Evolutionary conservation across 2,888 invertebrate genomes (phyloP).

Genomic region (Terebella lapidaria): DNA sequence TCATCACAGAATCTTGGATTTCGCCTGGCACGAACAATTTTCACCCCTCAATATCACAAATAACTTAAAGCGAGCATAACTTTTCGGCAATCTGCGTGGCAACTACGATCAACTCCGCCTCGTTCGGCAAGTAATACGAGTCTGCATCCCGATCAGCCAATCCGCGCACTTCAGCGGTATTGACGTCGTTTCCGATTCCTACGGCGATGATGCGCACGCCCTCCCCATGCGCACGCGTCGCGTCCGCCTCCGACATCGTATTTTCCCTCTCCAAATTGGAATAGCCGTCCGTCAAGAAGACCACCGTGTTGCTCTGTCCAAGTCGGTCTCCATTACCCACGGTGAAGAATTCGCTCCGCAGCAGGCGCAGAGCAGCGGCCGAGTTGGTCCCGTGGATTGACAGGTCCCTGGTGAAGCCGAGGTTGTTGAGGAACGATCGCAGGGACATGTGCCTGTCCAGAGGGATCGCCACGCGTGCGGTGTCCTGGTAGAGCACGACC

Average conservation of each 20-base stretch:
- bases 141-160: constrained; percentile 6
- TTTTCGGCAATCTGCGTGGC: too few species aligned
- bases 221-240: constrained; percentile 17
- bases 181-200: constrained; percentile 22
- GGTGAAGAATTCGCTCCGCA: constrained; percentile 14
- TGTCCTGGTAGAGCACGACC: constrained; percentile 35
- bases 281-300: constrained; percentile 37
- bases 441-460: constrained; percentile 32
- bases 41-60: too few species aligned
- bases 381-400: constrained; percentile 40
- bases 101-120: not conserved
- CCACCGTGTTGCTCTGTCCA: constrained; percentile 20
- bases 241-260: constrained; percentile 25
- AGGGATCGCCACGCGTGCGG: constrained; percentile 22
- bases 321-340: constrained; percentile 17
- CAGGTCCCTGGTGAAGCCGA: constrained; percentile 37
- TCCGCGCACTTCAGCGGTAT: constrained; percentile 13
- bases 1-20: too few species aligned
- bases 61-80: too few species aligned
- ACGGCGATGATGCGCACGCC: constrained; percentile 38
- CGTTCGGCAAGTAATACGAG: not conserved
- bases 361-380: constrained; percentile 24
- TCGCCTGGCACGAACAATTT: too few species aligned
- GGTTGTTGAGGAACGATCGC: constrained; percentile 34
- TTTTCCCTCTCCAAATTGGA: constrained; percentile 36